Base-by-base conservation (phyloP, 2,888 invertebrate species). In the Chalcosyrphus nemorum region DNA sequence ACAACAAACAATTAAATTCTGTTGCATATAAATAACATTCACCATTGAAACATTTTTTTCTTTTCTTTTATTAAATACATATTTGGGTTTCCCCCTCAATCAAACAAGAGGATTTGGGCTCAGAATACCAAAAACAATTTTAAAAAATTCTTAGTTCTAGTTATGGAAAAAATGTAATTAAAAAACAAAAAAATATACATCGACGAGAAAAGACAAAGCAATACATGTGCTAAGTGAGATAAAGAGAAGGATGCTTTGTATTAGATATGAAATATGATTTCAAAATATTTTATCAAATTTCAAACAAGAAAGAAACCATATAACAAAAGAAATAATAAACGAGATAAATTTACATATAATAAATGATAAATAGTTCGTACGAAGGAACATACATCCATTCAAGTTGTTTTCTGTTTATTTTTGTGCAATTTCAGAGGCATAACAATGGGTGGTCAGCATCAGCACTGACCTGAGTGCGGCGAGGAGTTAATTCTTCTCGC, bases 231-330 rank as follows among this genome's bases (percentile, higher is more conserved):
- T 66, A 68, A n/a, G 4, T 35, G n/a, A 50, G 57, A 35, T n/a
- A n/a, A 21, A 47, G 41, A 45, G 45, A 66, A 24, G 13, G 45
- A 77, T 71, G 50, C 57, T 19, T 71, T 82, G 71, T 81, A 71
- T 54, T 66, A 57, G 52, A 65, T 66, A 38, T 77, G 56, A 59
- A 66, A 68, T 50, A 68, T 52, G 21, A 66, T 76, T 76, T 76
- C 50, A 32, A 66, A 65, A 45, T 45, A 47, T 29, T 47, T 56
- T 72, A 71, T 29, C 74, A 35, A 54, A 63, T 32, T 63, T 41
- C 54, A 32, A 45, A 41, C 52, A 41, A 2, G 41, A 43, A 2
- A 41, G 43, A 65, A 65, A 56, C 17, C 17, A 24, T 27, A 17
- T 21, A 61, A 54, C 27, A 47, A 59, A 32, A 43, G 0, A 11